Evolutionary conservation across 2,888 invertebrate genomes (phyloP).

Genomic region (Nipponacmea schrenckii): DNA sequence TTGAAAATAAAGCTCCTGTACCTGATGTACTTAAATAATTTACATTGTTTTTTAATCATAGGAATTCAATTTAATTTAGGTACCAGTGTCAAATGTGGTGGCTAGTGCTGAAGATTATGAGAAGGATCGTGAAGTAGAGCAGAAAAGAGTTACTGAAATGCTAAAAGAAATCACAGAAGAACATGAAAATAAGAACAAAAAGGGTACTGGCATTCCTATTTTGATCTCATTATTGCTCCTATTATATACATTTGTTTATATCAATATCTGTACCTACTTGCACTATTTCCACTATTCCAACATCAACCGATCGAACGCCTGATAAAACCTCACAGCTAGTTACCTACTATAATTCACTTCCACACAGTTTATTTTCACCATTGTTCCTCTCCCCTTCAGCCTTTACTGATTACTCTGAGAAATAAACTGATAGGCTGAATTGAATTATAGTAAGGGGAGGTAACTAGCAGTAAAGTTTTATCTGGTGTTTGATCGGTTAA

Average conservation of each 20-base stretch:
- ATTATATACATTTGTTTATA: background rate
- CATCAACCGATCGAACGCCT: too few relatives aligned
- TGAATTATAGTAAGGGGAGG: too few relatives aligned
- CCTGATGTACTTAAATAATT: background rate
- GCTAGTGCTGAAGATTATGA: constrained; percentile 51
- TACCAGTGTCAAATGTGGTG: constrained; percentile 45
- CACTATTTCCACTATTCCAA: background rate
- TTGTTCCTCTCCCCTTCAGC: too few relatives aligned
- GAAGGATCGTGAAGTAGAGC: constrained; percentile 42
- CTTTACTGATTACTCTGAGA: too few relatives aligned
- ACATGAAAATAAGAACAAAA: background rate
- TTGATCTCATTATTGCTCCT: background rate
- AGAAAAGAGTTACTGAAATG: constrained; percentile 45
- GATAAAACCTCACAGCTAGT: too few relatives aligned
- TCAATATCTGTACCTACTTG: background rate
- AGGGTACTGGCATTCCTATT: background rate
- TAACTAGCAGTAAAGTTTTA: too few relatives aligned
- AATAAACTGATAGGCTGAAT: too few relatives aligned
- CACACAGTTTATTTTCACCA: too few relatives aligned
- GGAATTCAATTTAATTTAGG: constrained; percentile 25
- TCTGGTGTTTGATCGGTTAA: too few relatives aligned
- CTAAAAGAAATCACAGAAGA: constrained; percentile 30
- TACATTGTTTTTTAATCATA: background rate
- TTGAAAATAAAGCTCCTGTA: too few relatives aligned
- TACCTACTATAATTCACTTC: too few relatives aligned